Base-by-base conservation (phyloP, 2,113 vertebrate genomes). In the Callipepla californica region DNA sequence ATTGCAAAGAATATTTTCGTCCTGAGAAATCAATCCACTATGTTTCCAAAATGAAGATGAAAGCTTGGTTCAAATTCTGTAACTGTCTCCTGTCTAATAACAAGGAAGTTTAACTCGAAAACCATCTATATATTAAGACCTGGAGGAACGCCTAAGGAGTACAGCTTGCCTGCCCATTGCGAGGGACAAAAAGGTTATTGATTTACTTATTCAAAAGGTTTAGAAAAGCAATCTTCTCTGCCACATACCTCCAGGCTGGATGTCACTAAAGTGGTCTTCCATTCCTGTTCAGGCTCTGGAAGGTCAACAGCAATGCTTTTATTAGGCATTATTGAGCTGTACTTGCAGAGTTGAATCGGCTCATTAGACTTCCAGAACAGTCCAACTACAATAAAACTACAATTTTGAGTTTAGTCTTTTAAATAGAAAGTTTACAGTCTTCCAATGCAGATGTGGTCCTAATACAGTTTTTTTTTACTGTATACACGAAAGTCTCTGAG, bases 11-110 rank as follows among this genome's bases (percentile, higher is more conserved):
- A 6, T 14, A 23, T 26, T 48, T 32, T 13, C 17, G 30, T 45
- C 48, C 16, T 11, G 36, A 67, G 58, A 42, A 20, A 70, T 14
- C 59, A 68, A 48, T 4, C 13, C 19, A 7, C 36, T 9, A 22
- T 1, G 0, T 3, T 12, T 20, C 21, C 44, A 40, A 48, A 42
- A 65, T 6, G 6, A 69, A 61, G 1, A 23, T 32, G 48, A 50
- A 18, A 0, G 0, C 28, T 50, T 66, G 9, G 47, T 14, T 83
- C 20, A 13, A 34, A 55, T 75, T 70, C 68, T 75, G 18, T 14
- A 28, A 11, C 10, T 0, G 3, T 32, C 6, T 66, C 40, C 45
- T 36, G 19, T 18, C 44, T 22, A 74, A 20, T 0, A 0, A 30
- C 38, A 58, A 2, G 18, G 13, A 74, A 53, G 20, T 21, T 36